phyloP scores from a whole-genome alignment of 2,888 invertebrate species.

The Dolichopus griseipennis region DNA sequence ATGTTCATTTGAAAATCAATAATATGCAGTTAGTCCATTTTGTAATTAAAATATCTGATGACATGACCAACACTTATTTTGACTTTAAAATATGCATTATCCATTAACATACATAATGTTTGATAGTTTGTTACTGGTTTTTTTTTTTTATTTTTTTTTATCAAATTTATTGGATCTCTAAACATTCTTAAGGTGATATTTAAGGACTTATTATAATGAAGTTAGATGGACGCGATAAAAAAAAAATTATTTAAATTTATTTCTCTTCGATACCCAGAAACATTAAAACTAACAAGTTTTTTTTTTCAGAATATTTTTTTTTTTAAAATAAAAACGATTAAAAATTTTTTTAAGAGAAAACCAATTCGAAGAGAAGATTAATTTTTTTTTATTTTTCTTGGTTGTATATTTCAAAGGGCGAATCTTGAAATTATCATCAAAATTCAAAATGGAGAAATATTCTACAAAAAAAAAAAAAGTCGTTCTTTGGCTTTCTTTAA shows the following conservation, averaged over 20 bases:
- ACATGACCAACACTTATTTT: not conserved
- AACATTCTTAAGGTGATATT: conserved; percentile 6
- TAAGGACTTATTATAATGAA: conserved; percentile 4
- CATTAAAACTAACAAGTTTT: conserved; percentile 2
- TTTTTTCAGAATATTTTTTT: not conserved
- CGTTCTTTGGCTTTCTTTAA: no score
- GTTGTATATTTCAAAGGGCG: not conserved
- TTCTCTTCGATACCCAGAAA: not conserved
- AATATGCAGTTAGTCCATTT: no score
- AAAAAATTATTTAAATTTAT: not conserved
- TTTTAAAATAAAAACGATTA: not conserved
- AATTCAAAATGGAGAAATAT: not conserved
- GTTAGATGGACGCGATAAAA: conserved; percentile 2
- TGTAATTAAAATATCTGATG: not conserved
- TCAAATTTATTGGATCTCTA: not conserved
- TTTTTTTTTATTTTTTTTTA: conserved; percentile 1
- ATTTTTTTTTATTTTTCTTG: no score
- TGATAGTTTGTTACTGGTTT: not conserved
- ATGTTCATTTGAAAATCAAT: no score
- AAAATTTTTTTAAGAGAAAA: not conserved
- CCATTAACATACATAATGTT: not conserved
- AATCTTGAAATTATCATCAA: not conserved
- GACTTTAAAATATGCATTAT: not conserved
- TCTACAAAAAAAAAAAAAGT: no score
- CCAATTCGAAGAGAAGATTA: not conserved